phyloP scores from a whole-genome alignment of 2,888 invertebrate species.

The Margaritifera margaritifera region DNA sequence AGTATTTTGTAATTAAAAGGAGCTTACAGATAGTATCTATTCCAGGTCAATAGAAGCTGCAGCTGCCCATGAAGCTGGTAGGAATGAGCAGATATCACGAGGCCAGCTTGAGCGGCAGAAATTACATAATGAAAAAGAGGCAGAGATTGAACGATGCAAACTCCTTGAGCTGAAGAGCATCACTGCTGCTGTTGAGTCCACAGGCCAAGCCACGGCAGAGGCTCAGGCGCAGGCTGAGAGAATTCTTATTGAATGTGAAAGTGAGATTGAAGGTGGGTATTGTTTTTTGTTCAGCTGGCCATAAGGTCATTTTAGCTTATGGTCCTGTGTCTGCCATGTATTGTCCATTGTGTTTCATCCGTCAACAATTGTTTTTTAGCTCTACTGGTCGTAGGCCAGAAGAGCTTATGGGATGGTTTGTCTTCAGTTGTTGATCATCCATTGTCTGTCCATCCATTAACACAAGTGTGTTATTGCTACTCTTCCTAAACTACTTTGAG shows the following conservation, averaged over 20 bases:
- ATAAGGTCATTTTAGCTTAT: too few relatives aligned
- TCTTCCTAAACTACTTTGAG: too few relatives aligned
- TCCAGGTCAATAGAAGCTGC: conserved; percentile 63
- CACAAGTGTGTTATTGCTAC: too few relatives aligned
- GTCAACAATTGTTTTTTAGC: too few relatives aligned
- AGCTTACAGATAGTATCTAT: neutral
- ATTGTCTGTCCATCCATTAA: too few relatives aligned
- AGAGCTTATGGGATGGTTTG: too few relatives aligned
- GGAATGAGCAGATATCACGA: conserved; percentile 62
- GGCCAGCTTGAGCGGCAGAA: conserved; percentile 68
- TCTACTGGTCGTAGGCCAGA: too few relatives aligned
- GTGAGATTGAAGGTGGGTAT: conserved; percentile 62
- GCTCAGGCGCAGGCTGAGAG: conserved; percentile 66
- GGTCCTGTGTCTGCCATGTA: too few relatives aligned
- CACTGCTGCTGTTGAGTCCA: conserved; percentile 64
- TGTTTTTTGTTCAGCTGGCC: too few relatives aligned
- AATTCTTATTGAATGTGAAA: conserved; percentile 62
- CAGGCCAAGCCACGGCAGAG: conserved; percentile 68
- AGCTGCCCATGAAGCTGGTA: conserved; percentile 63
- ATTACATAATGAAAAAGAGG: conserved; percentile 60
- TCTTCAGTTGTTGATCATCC: too few relatives aligned
- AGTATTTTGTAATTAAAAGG: too few relatives aligned
- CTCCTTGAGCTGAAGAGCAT: conserved; percentile 59
- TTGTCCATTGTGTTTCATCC: too few relatives aligned
- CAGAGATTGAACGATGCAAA: conserved; percentile 60